phyloP scores from a whole-genome alignment of 2,113 vertebrate species.

The Opisthocomus hoazin region DNA sequence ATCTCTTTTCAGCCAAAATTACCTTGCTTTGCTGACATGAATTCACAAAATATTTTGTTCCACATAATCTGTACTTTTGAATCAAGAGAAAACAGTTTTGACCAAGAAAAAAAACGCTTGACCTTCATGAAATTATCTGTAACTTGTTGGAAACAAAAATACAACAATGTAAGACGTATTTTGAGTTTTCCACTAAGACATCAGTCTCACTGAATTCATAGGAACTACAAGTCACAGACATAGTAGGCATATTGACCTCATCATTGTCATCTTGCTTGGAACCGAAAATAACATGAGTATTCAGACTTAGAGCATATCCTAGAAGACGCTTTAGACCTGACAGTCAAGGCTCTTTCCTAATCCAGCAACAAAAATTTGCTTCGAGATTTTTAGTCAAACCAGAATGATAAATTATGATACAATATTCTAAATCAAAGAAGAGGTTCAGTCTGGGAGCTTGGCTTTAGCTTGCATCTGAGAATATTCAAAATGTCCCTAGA shows the following conservation, averaged over 20 bases:
- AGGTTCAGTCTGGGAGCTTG: neutral
- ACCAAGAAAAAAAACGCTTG: neutral
- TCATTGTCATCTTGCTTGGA: neutral
- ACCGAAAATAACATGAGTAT: neutral
- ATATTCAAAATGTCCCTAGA: neutral
- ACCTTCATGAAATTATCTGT: neutral
- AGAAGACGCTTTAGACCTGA: neutral
- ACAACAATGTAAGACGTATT: neutral
- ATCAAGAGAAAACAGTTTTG: neutral
- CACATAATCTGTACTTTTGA: neutral
- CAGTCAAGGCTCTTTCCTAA: neutral
- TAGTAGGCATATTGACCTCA: neutral
- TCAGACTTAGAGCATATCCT: neutral
- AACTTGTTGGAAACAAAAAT: neutral
- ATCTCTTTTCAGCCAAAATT: neutral
- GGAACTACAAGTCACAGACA: neutral
- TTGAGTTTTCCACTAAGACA: neutral
- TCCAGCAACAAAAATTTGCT: neutral
- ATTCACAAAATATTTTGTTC: neutral
- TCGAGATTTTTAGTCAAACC: neutral
- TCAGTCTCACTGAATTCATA: neutral
- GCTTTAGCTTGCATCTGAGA: neutral
- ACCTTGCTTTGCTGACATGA: neutral
- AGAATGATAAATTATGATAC: neutral
- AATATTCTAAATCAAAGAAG: neutral